A percentile compares a stretch with the other conserved stretches of the same genome.
Conservation (phyloP, 2,888 invertebrate species). For the Leptarthrus brevirostris region DNA sequence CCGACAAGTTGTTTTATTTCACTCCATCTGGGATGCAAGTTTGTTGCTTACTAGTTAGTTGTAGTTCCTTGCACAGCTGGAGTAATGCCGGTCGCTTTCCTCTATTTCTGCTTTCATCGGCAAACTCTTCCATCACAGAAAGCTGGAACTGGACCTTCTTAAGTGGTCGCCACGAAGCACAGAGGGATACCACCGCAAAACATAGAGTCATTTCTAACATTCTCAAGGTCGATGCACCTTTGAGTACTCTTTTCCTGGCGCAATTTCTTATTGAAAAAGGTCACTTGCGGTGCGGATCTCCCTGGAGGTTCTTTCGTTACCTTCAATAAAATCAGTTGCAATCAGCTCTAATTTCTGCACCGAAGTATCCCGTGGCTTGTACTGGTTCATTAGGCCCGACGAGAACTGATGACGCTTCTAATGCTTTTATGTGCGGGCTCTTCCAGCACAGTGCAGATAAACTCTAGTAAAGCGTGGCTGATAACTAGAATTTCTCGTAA, state of each 20-base stretch:
- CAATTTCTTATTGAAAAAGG: not conserved
- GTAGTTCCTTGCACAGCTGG: too few relatives aligned
- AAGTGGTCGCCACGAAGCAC: too few relatives aligned
- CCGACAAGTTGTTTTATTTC: too few relatives aligned
- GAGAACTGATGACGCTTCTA: not conserved
- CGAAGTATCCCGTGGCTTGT: not conserved
- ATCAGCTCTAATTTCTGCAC: not conserved
- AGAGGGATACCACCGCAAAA: too few relatives aligned
- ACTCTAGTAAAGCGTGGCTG: not conserved
- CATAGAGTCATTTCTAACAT: not conserved
- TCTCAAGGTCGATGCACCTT: not conserved
- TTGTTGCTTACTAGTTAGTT: too few relatives aligned
- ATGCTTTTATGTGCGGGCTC: not conserved
- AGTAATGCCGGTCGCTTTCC: too few relatives aligned
- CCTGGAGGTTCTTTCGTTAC: not conserved
- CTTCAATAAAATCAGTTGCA: not conserved
- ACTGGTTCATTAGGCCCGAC: not conserved
- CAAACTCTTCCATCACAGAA: too few relatives aligned
- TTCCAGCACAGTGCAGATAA: not conserved
- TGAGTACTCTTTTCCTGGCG: not conserved
- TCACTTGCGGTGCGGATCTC: not conserved
- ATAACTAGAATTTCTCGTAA: not conserved
- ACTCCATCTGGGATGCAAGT: too few relatives aligned
- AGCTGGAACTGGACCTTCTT: too few relatives aligned
- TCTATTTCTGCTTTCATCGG: too few relatives aligned